Evolutionary conservation across 1,140 invertebrate species (phyloP), one percentile per base, ranked within the genome.

Genomic region (Pentalonia nigronervosa): DNA sequence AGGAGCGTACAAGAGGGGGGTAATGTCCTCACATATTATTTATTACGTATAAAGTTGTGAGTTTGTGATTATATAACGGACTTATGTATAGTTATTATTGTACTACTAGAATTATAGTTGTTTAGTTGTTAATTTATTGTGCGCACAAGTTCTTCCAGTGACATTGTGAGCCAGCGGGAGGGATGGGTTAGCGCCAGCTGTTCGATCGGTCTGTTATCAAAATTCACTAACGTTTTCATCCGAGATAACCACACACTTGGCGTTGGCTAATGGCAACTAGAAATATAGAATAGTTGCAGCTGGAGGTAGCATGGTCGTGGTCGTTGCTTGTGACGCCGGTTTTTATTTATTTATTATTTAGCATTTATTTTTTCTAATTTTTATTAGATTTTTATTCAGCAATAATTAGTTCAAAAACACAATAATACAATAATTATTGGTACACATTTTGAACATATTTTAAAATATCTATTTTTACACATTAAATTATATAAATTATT

Each of bases 191-290:
- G 81, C 83, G 25, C 21, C 83, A 56, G 88, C 48, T 89, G 88
- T 89, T 89, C 88, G 21, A 36, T 50, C 50, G 88, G 88, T 25
- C 34, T 56, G 50, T 89, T 56, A 89, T 89, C 88, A 89, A 30
- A 25, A 25, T 53, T 8, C 8, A 50, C 30, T 2, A 48, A 48
- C 86, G 50, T 89, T 89, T 89, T 89, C 87, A 14, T 36, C 20
- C 8, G 47, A 89, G 87, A 53, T 89, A 89, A 89, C 86, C 21
- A 86, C 23, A 86, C 25, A 30, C 30, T n/a, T 30, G 56, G 56
- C 25, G 56, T 30, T 30, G 25, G 2, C 56, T 60, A 30, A n/a
- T n/a, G 14, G 41, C 21, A 23, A 9, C 21, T 21, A 36, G 23
- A 7, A 36, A 23, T 36, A 83, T 83, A 23, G 34, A 83, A 36